Conservation (phyloP, 2,113 vertebrate genomes). For the Polypterus bichir region DNA sequence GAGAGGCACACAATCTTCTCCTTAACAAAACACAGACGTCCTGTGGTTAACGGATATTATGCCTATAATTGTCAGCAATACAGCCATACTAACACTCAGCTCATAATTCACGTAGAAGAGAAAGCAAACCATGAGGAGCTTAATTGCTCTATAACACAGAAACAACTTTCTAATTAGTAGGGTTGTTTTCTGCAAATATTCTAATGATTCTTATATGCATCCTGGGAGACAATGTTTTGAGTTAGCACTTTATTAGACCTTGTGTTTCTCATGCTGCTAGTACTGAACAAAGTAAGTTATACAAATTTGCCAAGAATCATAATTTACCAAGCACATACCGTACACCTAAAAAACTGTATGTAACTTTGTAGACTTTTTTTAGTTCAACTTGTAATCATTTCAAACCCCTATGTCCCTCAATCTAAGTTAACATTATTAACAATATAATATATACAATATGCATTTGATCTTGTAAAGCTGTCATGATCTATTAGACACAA, state of each 20-base stretch:
- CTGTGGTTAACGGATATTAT: slow-evolving; percentile 28
- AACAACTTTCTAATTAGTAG: slow-evolving; percentile 31
- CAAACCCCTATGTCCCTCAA: too few relatives aligned
- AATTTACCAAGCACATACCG: too few relatives aligned
- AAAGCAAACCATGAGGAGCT: slow-evolving; percentile 14
- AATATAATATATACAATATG: too few relatives aligned
- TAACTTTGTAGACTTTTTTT: too few relatives aligned
- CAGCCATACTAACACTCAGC: slow-evolving; percentile 28
- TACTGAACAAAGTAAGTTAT: background rate
- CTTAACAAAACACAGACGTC: slow-evolving; percentile 46
- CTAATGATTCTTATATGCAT: slow-evolving; percentile 19
- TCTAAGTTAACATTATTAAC: too few relatives aligned
- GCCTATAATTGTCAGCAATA: slow-evolving; percentile 10
- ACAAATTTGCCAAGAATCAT: too few relatives aligned
- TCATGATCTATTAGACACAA: too few relatives aligned
- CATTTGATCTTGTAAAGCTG: too few relatives aligned
- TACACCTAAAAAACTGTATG: too few relatives aligned
- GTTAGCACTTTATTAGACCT: slow-evolving; percentile 33
- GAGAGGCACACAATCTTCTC: slow-evolving; percentile 18
- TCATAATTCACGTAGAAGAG: slow-evolving; percentile 35
- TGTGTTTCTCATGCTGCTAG: slow-evolving; percentile 4
- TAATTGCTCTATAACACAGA: slow-evolving; percentile 21
- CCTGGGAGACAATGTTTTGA: slow-evolving; percentile 31
- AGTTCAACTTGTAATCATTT: too few relatives aligned
- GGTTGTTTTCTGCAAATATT: slow-evolving; percentile 24